phyloP scores from a whole-genome alignment of 2,888 invertebrate genomes.

The Spilarctia lutea region DNA sequence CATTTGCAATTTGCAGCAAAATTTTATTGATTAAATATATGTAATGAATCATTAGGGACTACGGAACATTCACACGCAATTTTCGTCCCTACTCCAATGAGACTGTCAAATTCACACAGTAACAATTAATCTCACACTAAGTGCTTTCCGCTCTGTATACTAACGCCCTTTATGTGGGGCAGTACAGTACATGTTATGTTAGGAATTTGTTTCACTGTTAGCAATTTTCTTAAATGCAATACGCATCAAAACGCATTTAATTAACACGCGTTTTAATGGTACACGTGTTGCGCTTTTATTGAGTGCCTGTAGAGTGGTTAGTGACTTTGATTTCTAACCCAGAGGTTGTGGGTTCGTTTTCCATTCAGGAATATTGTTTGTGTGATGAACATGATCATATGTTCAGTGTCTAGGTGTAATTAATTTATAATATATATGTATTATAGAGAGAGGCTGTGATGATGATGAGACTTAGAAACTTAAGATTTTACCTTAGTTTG shows the following conservation, averaged over 20 bases:
- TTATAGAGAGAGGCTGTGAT: no score
- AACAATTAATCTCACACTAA: constrained; percentile 75
- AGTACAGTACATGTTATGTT: constrained; percentile 57
- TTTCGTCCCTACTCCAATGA: constrained; percentile 38
- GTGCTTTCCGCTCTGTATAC: constrained; percentile 76
- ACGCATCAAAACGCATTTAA: no score
- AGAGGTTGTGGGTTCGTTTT: no score
- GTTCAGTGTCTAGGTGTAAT: no score
- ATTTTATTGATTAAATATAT: constrained; percentile 7
- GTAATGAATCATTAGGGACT: not conserved
- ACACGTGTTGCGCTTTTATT: not conserved
- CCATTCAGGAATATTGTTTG: no score
- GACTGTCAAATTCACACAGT: constrained; percentile 53
- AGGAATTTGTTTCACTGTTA: constrained; percentile 38
- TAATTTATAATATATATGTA: no score
- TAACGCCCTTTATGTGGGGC: constrained; percentile 69
- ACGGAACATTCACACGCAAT: constrained; percentile 24
- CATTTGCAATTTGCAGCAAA: not conserved
- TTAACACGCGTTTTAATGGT: not conserved
- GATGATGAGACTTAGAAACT: no score
- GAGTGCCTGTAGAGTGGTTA: not conserved
- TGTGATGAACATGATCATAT: no score
- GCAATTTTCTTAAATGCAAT: constrained; percentile 41
- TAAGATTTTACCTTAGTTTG: no score
- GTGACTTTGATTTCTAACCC: no score